These are phyloP conservation scores for Galeopterus variegatus DNA, from an alignment of 2,113 vertebrate genomes.

Conservation along the genomic window DNA sequence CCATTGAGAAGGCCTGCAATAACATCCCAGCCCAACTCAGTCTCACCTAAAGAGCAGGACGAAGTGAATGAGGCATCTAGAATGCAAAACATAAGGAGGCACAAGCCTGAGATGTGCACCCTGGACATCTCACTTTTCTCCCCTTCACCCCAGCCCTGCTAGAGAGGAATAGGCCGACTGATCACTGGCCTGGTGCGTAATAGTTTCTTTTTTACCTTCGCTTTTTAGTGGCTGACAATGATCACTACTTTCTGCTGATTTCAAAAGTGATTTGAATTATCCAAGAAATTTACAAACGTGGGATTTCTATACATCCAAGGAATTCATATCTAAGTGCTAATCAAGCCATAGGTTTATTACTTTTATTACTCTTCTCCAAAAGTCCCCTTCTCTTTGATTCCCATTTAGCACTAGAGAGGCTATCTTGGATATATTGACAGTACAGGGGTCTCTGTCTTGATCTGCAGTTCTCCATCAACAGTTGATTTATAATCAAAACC, in stretches of 20 bases:
- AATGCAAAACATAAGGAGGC: not conserved
- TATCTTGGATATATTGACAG: not conserved
- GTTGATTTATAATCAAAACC: not conserved
- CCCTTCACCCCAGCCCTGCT: rapidly evolving
- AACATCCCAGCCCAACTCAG: not conserved
- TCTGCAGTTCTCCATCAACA: not conserved
- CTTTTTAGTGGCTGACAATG: not conserved
- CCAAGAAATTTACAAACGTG: not conserved
- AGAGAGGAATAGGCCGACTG: not conserved
- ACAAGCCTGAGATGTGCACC: rapidly evolving
- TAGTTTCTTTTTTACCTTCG: not conserved
- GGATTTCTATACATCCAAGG: not conserved
- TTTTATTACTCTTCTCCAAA: not conserved
- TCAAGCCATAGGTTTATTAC: not conserved
- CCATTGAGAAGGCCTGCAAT: not conserved
- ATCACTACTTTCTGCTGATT: not conserved
- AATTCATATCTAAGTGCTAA: not conserved
- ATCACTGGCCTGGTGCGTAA: not conserved
- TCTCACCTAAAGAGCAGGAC: not conserved
- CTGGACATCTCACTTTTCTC: rapidly evolving
- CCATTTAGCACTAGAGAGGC: not conserved
- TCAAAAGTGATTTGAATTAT: not conserved
- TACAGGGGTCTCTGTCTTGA: not conserved
- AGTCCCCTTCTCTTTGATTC: not conserved
- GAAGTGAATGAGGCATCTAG: not conserved